phyloP scores from a whole-genome alignment of 2,797 vertebrate genomes.

The Platyrinchus mystaceus region DNA sequence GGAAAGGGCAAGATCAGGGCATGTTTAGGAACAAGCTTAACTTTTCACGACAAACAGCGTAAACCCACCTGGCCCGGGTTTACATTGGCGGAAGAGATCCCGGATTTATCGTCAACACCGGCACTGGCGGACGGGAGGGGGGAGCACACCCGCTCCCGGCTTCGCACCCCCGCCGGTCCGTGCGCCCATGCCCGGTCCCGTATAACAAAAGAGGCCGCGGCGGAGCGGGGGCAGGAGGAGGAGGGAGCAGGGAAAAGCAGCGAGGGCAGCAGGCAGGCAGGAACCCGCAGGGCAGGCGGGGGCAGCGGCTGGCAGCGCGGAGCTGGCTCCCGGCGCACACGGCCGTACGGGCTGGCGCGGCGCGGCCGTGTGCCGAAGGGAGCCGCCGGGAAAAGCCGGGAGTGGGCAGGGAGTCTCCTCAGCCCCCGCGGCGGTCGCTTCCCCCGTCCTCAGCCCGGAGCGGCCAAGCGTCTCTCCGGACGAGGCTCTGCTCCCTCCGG shows the following conservation, averaged over 20 bases:
- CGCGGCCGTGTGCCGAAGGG: not conserved
- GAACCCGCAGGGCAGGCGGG: not conserved
- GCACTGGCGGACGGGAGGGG: not conserved
- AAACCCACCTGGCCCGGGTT: not conserved
- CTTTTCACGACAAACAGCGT: not conserved
- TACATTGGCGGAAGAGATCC: not conserved
- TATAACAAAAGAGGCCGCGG: not conserved
- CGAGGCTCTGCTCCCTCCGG: not conserved
- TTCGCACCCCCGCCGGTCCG: not conserved
- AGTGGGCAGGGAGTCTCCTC: not conserved
- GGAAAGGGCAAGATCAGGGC: slow-evolving; percentile 7
- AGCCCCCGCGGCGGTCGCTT: not conserved
- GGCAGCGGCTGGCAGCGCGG: not conserved
- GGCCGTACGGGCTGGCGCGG: not conserved
- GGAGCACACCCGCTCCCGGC: not conserved
- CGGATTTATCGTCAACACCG: not conserved
- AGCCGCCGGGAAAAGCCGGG: not conserved
- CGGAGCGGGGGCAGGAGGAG: not conserved
- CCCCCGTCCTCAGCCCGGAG: not conserved
- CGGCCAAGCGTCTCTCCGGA: not conserved
- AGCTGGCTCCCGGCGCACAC: not conserved
- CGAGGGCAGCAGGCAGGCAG: not conserved
- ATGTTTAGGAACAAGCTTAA: slow-evolving; percentile 23
- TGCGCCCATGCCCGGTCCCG: not conserved
- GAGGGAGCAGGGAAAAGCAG: not conserved